phyloP scores from a whole-genome alignment of 2,888 invertebrate genomes.

The Diplazon laetatorius region DNA sequence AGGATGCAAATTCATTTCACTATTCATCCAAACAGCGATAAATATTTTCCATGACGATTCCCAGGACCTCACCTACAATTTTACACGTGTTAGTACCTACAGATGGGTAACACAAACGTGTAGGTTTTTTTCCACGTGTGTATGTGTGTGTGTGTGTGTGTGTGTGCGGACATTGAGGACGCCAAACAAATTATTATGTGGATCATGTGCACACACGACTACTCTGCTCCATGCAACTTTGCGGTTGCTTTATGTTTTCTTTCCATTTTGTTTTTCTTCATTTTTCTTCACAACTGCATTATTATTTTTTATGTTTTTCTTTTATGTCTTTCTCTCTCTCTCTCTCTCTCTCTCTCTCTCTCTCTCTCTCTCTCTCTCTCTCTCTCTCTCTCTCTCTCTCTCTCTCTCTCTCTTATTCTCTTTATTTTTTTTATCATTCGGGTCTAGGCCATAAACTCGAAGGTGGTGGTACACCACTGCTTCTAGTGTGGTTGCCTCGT shows the following conservation, averaged over 20 bases:
- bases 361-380: not conserved
- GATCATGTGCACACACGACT: slow-evolving; percentile 34
- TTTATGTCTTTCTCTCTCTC: no score
- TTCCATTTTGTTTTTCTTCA: slow-evolving; percentile 3
- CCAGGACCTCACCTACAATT: not conserved
- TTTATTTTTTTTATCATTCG: slow-evolving; percentile 2
- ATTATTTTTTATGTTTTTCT: not conserved
- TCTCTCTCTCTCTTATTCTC: not conserved
- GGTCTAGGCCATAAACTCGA: slow-evolving; percentile 8
- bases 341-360: not conserved
- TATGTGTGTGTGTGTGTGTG: slow-evolving; percentile 11
- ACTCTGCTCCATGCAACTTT: slow-evolving; percentile 1
- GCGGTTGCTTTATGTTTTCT: not conserved
- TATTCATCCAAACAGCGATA: not conserved
- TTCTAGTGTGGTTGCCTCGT: not conserved
- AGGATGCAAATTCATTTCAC: no score
- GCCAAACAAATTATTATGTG: slow-evolving; percentile 47
- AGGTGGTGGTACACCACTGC: not conserved
- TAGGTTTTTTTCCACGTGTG: not conserved
- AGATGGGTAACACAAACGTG: not conserved
- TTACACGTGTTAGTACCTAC: not conserved
- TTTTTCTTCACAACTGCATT: not conserved
- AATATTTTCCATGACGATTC: slow-evolving; percentile 19
- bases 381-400: slow-evolving; percentile 7
- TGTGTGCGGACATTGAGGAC: not conserved